These are phyloP conservation scores for Plusia festucae DNA, from an alignment of 2,888 invertebrate genomes.

Conservation along the genomic window DNA sequence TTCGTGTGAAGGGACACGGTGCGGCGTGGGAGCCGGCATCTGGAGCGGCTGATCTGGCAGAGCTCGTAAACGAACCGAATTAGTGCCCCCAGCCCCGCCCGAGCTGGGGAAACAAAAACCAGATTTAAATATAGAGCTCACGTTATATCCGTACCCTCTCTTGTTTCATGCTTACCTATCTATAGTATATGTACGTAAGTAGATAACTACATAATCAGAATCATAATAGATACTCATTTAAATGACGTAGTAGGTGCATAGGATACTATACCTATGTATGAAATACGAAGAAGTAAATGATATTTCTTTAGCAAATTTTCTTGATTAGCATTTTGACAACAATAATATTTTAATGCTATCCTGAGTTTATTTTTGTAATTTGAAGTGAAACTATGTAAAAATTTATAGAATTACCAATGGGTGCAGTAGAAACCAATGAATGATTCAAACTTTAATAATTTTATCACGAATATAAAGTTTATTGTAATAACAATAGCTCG, in stretches of 20 bases:
- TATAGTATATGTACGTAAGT: neutral
- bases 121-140: conserved; percentile 76
- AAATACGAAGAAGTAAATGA: too few relatives aligned
- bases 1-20: conserved; percentile 71
- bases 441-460: conserved; percentile 23
- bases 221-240: neutral
- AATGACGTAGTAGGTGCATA: neutral
- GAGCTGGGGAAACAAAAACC: conserved; percentile 80
- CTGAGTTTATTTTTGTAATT: conserved; percentile 15
- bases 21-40: conserved; percentile 84
- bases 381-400: conserved; percentile 21
- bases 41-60: conserved; percentile 78
- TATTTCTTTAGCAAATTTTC: too few relatives aligned
- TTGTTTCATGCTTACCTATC: conserved; percentile 25
- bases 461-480: conserved; percentile 18
- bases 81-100: conserved; percentile 73
- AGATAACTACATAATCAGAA: neutral
- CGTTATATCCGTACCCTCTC: conserved; percentile 57
- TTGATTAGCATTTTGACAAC: too few relatives aligned
- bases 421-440: conserved; percentile 22
- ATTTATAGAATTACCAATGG: too few relatives aligned
- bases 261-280: too few relatives aligned
- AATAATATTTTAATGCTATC: too few relatives aligned
- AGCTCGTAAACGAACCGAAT: conserved; percentile 85
- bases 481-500: neutral